A percentile compares a stretch with the other conserved stretches of the same genome.
Evolutionary conservation across 2,797 vertebrate species (phyloP).

Genomic region (Melanotaenia nigrans): DNA sequence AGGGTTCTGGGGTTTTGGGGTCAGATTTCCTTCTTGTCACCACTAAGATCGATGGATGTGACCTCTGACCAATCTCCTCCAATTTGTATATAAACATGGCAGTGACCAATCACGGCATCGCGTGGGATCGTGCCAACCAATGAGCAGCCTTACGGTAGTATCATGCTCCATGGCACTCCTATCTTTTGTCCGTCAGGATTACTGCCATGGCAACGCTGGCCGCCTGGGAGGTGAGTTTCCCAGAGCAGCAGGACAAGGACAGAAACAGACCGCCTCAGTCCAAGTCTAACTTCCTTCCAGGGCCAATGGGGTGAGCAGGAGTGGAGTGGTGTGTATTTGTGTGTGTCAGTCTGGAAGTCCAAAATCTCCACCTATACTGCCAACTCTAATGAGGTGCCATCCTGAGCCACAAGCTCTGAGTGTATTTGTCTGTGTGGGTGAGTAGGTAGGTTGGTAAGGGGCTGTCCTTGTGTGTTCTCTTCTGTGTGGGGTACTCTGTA

Average conservation of each 20-base stretch:
- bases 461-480: constrained; percentile 67
- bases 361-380: constrained; percentile 69
- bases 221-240: constrained; percentile 79
- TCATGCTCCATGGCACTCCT: constrained; percentile 74
- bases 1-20: constrained; percentile 63
- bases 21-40: constrained; percentile 79
- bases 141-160: constrained; percentile 56
- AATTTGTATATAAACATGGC: constrained; percentile 79
- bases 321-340: constrained; percentile 54
- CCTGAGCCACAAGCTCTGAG: constrained; percentile 67
- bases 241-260: constrained; percentile 68
- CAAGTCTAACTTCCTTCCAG: constrained; percentile 65
- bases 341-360: constrained; percentile 42
- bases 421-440: constrained; percentile 72
- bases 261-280: constrained; percentile 65
- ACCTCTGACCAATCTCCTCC: constrained; percentile 72
- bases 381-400: constrained; percentile 72
- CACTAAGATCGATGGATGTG: constrained; percentile 81
- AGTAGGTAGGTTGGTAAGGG: constrained; percentile 67
- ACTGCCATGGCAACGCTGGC: constrained; percentile 82
- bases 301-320: constrained; percentile 60
- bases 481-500: constrained; percentile 62
- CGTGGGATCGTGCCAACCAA: constrained; percentile 74
- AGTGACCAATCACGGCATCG: constrained; percentile 73
- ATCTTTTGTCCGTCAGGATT: constrained; percentile 82